Evolutionary conservation across 2,888 invertebrate species (phyloP), one percentile per base, ranked within the genome.

Genomic region (Leptopterna dolabrata): DNA sequence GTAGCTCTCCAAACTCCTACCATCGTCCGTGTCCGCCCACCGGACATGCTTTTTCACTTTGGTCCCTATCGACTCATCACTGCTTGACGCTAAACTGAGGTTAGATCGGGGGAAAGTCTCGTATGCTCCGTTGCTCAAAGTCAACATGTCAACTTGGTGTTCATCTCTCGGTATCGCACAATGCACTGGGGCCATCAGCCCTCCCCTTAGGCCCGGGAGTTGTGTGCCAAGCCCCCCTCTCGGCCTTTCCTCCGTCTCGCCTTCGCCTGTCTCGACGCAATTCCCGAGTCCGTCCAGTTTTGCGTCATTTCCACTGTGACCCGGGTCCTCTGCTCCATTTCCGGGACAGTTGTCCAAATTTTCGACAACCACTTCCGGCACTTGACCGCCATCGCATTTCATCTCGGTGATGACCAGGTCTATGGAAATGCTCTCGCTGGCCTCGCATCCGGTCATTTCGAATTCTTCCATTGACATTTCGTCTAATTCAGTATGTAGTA

Each of bases 1-100:
- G 78, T 86, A 86, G 36, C 86, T 86, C 47, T 76, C 86, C 36
- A 86, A 19, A 19, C 55, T 76, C 29, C 78, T 55, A 0, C 86
- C 86, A 30, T 86, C 88, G 76, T 86, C 88, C 41, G 87, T 87
- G 83, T 88, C 88, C 41, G 88, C 88, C 88, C 88, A 88, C n/a
- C 81, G 78, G 19, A 88, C 88, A 16, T 81, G 85, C 47, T 88
- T 88, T 41, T 88, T 88, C 45, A 81, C 87, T 73, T 78, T 85
- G 73, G 85, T 36, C 78, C 55, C 76, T n/a, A 86, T 63, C 30
- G 86, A 86, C 70, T 86, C 86, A 55, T 86, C 86, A 41, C 86
- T 86, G 47, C 73, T 73, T 73, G 85, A 55, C 73, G 73, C 27
- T 13, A 47, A 55, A 13, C 85, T 73, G 47, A 47, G n/a, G 14